Evolutionary conservation across 2,888 invertebrate genomes (phyloP).

Genomic region (Beris chalybata): DNA sequence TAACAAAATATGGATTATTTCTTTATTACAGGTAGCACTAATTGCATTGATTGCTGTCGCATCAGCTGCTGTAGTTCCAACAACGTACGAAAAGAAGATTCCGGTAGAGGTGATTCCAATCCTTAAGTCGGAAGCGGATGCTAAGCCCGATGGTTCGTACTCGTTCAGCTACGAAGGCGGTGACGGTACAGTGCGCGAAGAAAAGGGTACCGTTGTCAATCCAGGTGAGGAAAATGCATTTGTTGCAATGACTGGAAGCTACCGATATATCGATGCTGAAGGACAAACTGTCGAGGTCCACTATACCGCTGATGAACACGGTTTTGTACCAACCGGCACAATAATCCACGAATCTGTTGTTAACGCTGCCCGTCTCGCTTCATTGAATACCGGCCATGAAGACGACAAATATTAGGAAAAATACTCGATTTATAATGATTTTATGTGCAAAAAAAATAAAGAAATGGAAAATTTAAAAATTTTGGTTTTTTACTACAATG

Average conservation of each 20-base stretch:
- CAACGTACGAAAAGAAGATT: not conserved
- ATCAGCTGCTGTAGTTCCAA: conserved; percentile 47
- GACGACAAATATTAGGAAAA: not conserved
- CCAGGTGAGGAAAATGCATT: conserved; percentile 46
- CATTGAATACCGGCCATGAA: conserved; percentile 33
- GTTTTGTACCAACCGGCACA: conserved; percentile 53
- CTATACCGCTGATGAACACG: conserved; percentile 52
- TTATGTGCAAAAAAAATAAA: no score
- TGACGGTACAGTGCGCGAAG: conserved; percentile 50
- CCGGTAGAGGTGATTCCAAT: conserved; percentile 45
- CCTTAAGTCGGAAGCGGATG: conserved; percentile 48
- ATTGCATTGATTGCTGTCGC: conserved; percentile 41
- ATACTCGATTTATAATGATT: no score
- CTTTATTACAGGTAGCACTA: conserved; percentile 34
- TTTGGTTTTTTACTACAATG: no score
- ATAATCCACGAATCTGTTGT: conserved; percentile 49
- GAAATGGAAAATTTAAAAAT: no score
- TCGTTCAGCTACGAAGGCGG: conserved; percentile 49
- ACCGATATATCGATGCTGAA: conserved; percentile 50
- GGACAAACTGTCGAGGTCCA: conserved; percentile 51
- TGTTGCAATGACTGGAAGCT: conserved; percentile 50
- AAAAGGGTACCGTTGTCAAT: conserved; percentile 49
- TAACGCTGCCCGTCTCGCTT: conserved; percentile 46
- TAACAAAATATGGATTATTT: not conserved
- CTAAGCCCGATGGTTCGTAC: conserved; percentile 50